Base-by-base conservation (phyloP, 2,888 invertebrate genomes). In the Drosophila antonietae region DNA sequence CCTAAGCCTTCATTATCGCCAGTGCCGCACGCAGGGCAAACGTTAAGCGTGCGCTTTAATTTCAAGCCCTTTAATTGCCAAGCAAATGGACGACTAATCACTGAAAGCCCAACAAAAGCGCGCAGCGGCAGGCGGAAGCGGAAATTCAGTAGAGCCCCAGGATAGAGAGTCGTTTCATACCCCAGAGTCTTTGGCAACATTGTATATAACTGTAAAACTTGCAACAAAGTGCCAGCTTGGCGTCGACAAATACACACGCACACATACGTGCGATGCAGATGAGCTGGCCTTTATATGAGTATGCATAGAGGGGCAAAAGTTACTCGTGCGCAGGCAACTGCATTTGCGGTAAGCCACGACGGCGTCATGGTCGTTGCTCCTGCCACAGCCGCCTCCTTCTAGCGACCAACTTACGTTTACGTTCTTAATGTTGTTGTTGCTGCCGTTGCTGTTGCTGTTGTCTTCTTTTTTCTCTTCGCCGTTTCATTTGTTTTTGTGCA, bases 31-130 rank as follows among this genome's bases (percentile, higher is more conserved):
- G 75, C 75, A 70, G 59, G 69, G 75, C 81, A 85, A 75, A 84
- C 61, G 83, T 87, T 88, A 88, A 84, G 79, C 74, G 72, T 64
- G 68, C 70, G 74, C 82, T 79, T 87, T 80, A 81, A 84, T 76
- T 79, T 81, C 71, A 81, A 84, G 75, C 82, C 55, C 75, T 82
- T 88, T 86, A 88, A 86, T 86, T 86, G 83, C 74, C 75, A 75
- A 67, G 86, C 89, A 87, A 87, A 86, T 87, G 89, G 72, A 61
- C 74, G 76, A 83, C 82, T 82, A 82, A 82, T 84, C 88, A 74
- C 73, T 73, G 10, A 57, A 58, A 60, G 60, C 66, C 59, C 64
- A 74, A 78, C 78, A 78, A 67, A 62, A 56, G 61, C 58, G 78
- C 61, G 65, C 81, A 80, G 14, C 70, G 81, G 73, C 73, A 78